A percentile compares a stretch with the other conserved stretches of the same genome.
These are phyloP conservation scores for Catocala sponsa DNA, from an alignment of 2,888 invertebrate genomes.

Conservation along the genomic window DNA sequence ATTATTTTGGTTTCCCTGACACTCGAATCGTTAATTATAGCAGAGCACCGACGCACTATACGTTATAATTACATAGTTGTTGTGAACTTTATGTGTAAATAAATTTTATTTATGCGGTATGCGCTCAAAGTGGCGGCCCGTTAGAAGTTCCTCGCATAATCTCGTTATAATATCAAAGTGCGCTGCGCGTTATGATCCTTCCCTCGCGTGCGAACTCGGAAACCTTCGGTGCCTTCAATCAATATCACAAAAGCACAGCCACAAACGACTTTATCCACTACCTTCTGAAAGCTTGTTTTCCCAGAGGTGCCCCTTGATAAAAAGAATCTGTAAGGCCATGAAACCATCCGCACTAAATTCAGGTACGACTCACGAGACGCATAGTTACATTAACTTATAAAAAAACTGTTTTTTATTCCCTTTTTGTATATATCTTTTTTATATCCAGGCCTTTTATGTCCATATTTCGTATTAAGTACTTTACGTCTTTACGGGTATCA, in stretches of 20 bases:
- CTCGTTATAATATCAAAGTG: conserved; percentile 77
- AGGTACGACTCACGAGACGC: conserved; percentile 55
- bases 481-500: not conserved
- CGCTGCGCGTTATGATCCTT: conserved; percentile 74
- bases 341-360: conserved; percentile 65
- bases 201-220: conserved; percentile 80
- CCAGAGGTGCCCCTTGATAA: conserved; percentile 63
- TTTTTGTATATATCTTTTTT: conserved; percentile 36
- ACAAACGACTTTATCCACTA: conserved; percentile 78
- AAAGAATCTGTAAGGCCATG: conserved; percentile 69
- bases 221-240: conserved; percentile 76
- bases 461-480: conserved; percentile 16
- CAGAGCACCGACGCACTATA: conserved; percentile 7
- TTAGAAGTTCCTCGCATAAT: conserved; percentile 70
- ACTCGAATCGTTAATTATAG: conserved; percentile 6
- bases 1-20: not conserved
- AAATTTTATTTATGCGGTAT: conserved; percentile 50
- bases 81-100: conserved; percentile 31
- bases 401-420: conserved; percentile 36
- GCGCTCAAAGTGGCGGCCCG: conserved; percentile 54
- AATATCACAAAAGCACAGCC: conserved; percentile 72
- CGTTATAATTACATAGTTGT: conserved; percentile 8
- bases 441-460: conserved; percentile 37
- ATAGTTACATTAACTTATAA: conserved; percentile 52
- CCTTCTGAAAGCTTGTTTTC: conserved; percentile 69